Percentiles rank a stretch among this genome's conserved stretches.
Evolutionary conservation across 2,113 vertebrate genomes (phyloP).

Genomic region (Syngnathoides biaculeatus): DNA sequence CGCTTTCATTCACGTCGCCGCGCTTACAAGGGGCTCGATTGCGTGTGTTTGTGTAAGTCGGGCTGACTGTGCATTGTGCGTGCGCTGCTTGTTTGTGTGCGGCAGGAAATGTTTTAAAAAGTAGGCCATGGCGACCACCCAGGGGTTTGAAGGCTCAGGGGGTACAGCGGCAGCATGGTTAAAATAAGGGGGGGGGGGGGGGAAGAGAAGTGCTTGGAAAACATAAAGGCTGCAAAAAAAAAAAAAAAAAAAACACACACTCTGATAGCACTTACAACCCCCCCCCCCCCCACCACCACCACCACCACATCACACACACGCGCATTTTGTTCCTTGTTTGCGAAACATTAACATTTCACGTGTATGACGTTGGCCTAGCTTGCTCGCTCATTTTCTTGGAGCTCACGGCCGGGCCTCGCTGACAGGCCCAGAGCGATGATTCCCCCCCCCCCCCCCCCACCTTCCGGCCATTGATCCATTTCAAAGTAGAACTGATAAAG

Average conservation of each 20-base stretch:
- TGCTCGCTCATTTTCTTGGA: conserved; percentile 42
- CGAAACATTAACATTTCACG: conserved; percentile 55
- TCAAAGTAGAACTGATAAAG: conserved; percentile 52
- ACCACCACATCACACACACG: conserved; percentile 41
- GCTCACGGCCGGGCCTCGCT: conserved; percentile 45
- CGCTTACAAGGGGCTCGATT: conserved; percentile 29
- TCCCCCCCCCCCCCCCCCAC: conserved; percentile 51
- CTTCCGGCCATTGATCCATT: conserved; percentile 56
- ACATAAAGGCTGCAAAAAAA: conserved; percentile 14
- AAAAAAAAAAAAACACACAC: conserved; percentile 32
- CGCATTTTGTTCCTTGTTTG: conserved; percentile 37
- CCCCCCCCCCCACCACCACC: conserved; percentile 25
- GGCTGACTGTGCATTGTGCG: conserved; percentile 57
- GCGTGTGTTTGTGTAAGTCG: conserved; percentile 45
- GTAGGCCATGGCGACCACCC: conserved; percentile 73
- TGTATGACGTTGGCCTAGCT: conserved; percentile 21
- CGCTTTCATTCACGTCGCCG: conserved; percentile 40
- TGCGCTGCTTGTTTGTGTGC: conserved; percentile 65
- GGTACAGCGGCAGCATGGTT: conserved; percentile 65
- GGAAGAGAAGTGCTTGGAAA: conserved; percentile 48
- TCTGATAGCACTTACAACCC: conserved; percentile 25
- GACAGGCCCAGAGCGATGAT: conserved; percentile 57
- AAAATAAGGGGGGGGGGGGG: conserved; percentile 41
- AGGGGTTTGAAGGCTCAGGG: conserved; percentile 70
- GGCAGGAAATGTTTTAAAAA: conserved; percentile 67